Conservation (phyloP, 2,888 invertebrate genomes). For the Gandaritis pyraliata region DNA sequence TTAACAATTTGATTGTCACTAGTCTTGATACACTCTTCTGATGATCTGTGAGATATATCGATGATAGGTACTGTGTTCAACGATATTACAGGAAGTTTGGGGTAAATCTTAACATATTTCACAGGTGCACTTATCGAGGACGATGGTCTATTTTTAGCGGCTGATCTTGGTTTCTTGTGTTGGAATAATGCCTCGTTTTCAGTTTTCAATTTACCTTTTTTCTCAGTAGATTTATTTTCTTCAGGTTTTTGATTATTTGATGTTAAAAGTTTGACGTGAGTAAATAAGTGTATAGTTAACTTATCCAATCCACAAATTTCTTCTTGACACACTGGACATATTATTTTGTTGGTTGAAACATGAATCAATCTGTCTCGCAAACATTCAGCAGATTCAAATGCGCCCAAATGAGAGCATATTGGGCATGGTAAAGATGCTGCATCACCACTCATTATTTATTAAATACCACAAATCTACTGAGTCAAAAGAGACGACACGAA, state of each 20-base stretch:
- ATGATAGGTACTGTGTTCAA: constrained; percentile 67
- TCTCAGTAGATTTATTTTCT: constrained; percentile 44
- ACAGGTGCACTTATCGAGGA: constrained; percentile 60
- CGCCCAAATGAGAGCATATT: constrained; percentile 88
- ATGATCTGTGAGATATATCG: constrained; percentile 56
- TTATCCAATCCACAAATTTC: constrained; percentile 91
- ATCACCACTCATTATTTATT: constrained; percentile 72
- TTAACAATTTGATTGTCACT: constrained; percentile 58
- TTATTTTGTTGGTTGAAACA: constrained; percentile 89
- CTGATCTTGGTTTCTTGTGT: constrained; percentile 63
- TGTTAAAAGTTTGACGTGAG: constrained; percentile 83
- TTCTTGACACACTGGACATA: constrained; percentile 92
- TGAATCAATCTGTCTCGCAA: constrained; percentile 89
- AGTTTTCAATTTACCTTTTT: constrained; percentile 46
- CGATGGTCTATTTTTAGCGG: constrained; percentile 74
- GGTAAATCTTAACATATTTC: constrained; percentile 78
- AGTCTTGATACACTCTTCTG: constrained; percentile 51
- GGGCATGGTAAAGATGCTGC: constrained; percentile 88
- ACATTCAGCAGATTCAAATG: constrained; percentile 88
- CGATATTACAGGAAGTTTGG: constrained; percentile 73
- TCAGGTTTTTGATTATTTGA: constrained; percentile 46
- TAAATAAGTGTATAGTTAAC: constrained; percentile 92
- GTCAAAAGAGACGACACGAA: constrained; percentile 10
- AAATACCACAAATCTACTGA: constrained; percentile 13
- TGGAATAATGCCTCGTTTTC: constrained; percentile 53